Evolutionary conservation across 2,797 vertebrate genomes (phyloP), one percentile per base, ranked within the genome.

Genomic region (Gobio occitaniae): DNA sequence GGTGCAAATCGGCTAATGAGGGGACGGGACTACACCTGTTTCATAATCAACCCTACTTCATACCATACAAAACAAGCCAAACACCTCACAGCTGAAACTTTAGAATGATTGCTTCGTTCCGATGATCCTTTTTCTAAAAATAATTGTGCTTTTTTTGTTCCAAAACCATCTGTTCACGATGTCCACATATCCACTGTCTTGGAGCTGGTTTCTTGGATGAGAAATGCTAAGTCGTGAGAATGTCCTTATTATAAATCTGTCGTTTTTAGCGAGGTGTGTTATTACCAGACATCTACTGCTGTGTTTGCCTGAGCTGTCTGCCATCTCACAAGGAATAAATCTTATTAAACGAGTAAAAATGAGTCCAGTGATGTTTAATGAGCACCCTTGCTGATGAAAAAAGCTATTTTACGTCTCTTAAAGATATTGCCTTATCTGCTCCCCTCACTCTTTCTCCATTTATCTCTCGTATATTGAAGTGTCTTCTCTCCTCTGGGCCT

Each of bases 321-420:
- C 54, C 85, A 84, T 59, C 85, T 88, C 83, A 80, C 21, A 19
- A 71, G 71, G 79, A 87, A 63, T 65, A 87, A 21, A 21, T 91
- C 88, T 90, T 88, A 88, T 90, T 92, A 89, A 86, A 88, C 86
- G 83, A 72, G 84, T 87, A 81, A 87, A 87, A 91, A 89, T 90
- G 80, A 76, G 80, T 13, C 19, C 85, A 88, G 68, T 88, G 68
- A 89, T 90, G 72, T 86, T 87, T 90, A 90, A 92, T 93, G 88
- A 90, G 88, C 75, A 85, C 74, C 59, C 48, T 70, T 80, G 74
- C 83, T 83, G 54, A 74, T 86, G 81, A 78, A 80, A 91, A 65
- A 6, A 82, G 13, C 29, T 21, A 68, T 87, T 89, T 83, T 41
- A 11, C 52, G 78, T 89, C 84, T 84, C 72, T 77, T 89, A 89